phyloP scores from a whole-genome alignment of 2,113 vertebrate genomes.

The Elanoides forficatus region DNA sequence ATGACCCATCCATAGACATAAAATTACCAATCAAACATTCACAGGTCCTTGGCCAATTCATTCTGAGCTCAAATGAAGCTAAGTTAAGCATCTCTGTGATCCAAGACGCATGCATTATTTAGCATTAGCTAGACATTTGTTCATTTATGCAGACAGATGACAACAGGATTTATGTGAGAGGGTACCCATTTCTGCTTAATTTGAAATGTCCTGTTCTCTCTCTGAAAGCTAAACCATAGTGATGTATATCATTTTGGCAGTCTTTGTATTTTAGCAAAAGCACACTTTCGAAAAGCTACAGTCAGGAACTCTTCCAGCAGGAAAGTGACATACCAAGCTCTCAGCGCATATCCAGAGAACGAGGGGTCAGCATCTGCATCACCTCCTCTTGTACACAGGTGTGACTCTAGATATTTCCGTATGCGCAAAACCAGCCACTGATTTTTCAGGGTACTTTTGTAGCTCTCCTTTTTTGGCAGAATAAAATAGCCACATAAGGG shows the following conservation, averaged over 20 bases:
- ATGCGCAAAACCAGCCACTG: background rate
- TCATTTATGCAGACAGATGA: slow-evolving; percentile 34
- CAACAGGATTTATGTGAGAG: slow-evolving; percentile 6
- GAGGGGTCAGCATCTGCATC: background rate
- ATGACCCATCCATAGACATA: background rate
- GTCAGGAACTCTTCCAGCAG: background rate
- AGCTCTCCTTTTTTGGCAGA: background rate
- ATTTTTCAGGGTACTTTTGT: background rate
- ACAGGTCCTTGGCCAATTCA: background rate
- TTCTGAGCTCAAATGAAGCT: background rate
- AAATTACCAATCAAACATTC: slow-evolving; percentile 8
- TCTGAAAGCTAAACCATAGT: background rate
- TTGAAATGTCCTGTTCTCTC: slow-evolving; percentile 8
- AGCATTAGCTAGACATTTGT: slow-evolving; percentile 28
- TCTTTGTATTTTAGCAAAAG: background rate
- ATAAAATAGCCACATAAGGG: background rate
- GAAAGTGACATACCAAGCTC: background rate
- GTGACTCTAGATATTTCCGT: background rate
- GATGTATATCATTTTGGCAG: background rate
- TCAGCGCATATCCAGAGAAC: background rate
- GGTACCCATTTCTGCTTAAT: background rate
- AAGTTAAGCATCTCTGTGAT: slow-evolving; percentile 38
- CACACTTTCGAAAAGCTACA: background rate
- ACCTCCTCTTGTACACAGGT: background rate
- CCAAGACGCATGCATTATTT: slow-evolving; percentile 38